phyloP scores from a whole-genome alignment of 2,797 vertebrate genomes.

The Hapalemur alaotrensis region DNA sequence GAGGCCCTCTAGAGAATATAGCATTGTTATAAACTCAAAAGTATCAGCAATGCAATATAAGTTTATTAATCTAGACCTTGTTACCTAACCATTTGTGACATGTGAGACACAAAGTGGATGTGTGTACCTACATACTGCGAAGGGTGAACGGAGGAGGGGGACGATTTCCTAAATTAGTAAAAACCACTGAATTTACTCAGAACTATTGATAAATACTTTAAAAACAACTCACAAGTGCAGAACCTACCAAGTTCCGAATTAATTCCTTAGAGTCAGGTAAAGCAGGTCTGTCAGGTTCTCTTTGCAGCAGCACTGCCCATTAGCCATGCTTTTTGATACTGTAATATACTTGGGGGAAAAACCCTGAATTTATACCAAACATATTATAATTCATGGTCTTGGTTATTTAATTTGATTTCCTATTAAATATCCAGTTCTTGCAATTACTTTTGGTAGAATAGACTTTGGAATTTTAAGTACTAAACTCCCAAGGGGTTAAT shows the following conservation, averaged over 20 bases:
- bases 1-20: not conserved
- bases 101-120: not conserved
- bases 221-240: not conserved
- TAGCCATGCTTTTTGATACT: not conserved
- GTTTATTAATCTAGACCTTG: not conserved
- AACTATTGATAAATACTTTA: not conserved
- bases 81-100: not conserved
- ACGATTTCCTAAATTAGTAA: not conserved
- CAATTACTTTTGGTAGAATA: not conserved
- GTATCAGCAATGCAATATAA: not conserved
- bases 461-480: not conserved
- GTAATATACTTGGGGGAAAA: not conserved
- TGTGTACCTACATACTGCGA: not conserved
- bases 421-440: not conserved
- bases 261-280: not conserved
- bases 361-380: not conserved
- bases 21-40: not conserved
- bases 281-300: not conserved
- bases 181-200: not conserved
- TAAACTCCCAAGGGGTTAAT: not conserved
- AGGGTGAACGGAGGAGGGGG: not conserved
- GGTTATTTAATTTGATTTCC: not conserved
- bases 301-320: not conserved
- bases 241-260: not conserved
- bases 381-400: not conserved